phyloP scores from a whole-genome alignment of 1,140 invertebrate genomes.

The Aporrectodea caliginosa region DNA sequence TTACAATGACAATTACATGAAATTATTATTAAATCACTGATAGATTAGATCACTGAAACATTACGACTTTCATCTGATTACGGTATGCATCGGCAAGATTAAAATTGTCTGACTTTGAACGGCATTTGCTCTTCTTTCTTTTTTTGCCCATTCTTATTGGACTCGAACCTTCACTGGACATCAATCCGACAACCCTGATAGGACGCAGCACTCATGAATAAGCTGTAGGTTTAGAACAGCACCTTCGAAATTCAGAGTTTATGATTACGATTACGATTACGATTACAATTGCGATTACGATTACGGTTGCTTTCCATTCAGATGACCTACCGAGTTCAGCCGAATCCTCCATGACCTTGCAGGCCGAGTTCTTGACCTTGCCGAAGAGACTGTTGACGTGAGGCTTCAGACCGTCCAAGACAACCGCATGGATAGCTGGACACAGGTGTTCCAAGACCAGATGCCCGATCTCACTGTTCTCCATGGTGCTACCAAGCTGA shows the following conservation, averaged over 20 bases:
- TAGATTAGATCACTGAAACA: no score
- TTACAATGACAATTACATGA: no score
- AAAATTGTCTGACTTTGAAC: no score
- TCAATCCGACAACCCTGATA: neutral
- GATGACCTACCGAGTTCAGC: constrained; percentile 66
- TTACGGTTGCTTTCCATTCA: neutral
- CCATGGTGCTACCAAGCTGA: constrained; percentile 52
- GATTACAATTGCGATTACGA: no score
- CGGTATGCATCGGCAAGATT: no score
- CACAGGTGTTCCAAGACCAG: constrained; percentile 67
- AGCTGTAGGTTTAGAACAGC: neutral
- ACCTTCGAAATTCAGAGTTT: neutral
- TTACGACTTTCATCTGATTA: no score
- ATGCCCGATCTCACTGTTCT: constrained; percentile 61
- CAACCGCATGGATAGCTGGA: constrained; percentile 74
- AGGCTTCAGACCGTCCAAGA: constrained; percentile 74
- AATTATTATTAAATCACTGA: no score
- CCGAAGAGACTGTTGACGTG: constrained; percentile 77
- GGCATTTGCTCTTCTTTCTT: no score
- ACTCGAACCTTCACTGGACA: neutral
- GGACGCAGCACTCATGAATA: no score
- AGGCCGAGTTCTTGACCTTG: constrained; percentile 76
- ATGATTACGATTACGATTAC: neutral
- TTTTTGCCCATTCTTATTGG: no score
- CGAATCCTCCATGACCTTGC: constrained; percentile 79